These are phyloP conservation scores for Columba livia DNA, from an alignment of 2,113 vertebrate genomes.

Conservation along the genomic window DNA sequence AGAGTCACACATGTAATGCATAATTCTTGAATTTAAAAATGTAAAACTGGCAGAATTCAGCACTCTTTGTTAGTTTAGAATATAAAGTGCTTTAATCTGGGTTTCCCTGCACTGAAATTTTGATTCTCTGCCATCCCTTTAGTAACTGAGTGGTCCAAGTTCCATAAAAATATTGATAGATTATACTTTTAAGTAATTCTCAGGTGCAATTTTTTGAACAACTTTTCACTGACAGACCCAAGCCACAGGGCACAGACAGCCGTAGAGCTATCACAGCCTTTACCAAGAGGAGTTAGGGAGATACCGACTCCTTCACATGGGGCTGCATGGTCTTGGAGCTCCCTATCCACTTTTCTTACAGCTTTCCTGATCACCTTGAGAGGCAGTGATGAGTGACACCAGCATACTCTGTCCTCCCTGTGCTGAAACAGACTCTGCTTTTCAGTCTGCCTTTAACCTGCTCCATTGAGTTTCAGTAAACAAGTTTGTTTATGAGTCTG, in stretches of 20 bases:
- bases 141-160: neutral
- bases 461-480: slow-evolving; percentile 59
- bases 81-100: neutral
- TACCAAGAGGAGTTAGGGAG: neutral
- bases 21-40: neutral
- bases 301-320: neutral
- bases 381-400: slow-evolving; percentile 22
- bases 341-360: neutral
- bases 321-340: neutral
- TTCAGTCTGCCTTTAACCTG: slow-evolving; percentile 38
- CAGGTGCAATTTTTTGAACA: neutral
- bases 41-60: neutral
- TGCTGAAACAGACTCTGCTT: neutral
- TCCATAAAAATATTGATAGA: neutral
- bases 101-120: neutral
- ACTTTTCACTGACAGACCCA: neutral
- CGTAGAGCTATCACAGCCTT: neutral
- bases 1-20: neutral
- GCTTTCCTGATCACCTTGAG: slow-evolving; percentile 24
- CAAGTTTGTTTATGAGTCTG: slow-evolving; percentile 36
- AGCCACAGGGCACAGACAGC: neutral
- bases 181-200: neutral
- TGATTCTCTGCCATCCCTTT: neutral
- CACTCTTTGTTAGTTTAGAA: neutral
- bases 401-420: neutral